Evolutionary conservation across 2,113 vertebrate species (phyloP), one percentile per base, ranked within the genome.

Genomic region (Phylloscopus trochiloides): DNA sequence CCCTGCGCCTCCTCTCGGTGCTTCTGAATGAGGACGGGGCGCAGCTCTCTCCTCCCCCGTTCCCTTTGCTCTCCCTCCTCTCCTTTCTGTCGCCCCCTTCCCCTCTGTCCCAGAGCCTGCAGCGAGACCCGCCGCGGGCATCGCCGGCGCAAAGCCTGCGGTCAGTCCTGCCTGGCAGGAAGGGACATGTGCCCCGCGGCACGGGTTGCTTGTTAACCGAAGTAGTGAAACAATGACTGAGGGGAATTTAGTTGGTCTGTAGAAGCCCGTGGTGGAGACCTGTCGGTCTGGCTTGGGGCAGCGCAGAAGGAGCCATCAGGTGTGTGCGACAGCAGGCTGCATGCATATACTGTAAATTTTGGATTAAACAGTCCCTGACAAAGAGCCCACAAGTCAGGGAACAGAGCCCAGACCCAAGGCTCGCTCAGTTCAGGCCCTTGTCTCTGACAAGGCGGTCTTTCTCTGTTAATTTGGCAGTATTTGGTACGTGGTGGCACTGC

Each of bases 11-110:
- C 13, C 47, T 12, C 22, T 3, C 34, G 17, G 54, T 6, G 62
- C 45, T 28, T 1, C 31, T 0, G 4, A 16, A 2, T 3, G 28
- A 31, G 36, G 3, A 0, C 4, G 15, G 7, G 38, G 15, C 3
- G 7, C 43, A 1, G 43, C 32, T 12, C 10, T 15, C 3, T 1
- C 10, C 5, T 14, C 3, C 9, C 4, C 6, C 8, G 22, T 45
- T n/a, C 32, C 19, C 48, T 42, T 31, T 17, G 11, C 50, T 36
- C 31, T 17, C 17, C 21, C 17, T 28, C 18, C 21, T 12, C 17
- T 6, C 38, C 32, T 4, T 15, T 8, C 31, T 5, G 40, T 13
- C 47, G 3, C 12, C 14, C 8, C 9, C 42, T 10, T 15, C 75
- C 22, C 32, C 63, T 36, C 65, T 21, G 42, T 7, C n/a, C 45